Evolutionary conservation across 2,113 vertebrate species (phyloP), one percentile per base, ranked within the genome.

Genomic region (Fulmarus glacialis): DNA sequence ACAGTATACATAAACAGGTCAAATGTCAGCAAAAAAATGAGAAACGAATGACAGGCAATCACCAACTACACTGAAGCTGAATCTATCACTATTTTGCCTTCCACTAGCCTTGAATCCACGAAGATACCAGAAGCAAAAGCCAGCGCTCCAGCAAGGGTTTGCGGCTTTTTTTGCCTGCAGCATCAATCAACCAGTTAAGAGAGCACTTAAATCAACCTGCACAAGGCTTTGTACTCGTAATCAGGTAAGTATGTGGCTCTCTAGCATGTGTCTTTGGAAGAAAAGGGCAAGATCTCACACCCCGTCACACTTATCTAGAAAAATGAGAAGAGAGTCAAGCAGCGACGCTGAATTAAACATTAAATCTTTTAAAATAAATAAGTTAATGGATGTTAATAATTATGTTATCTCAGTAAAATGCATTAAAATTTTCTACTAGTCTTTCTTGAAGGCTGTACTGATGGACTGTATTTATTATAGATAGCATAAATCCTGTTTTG

Each of bases 121-220:
- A 94, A 79, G 60, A 91, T 89, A 88, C 64, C 77, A 96, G 84
- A 91, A 90, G 84, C 81, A 97, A 95, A 91, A 92, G 66, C 58
- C 67, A 92, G 30, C 30, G 42, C 47, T 87, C 32, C 53, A 63
- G 67, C 38, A 77, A 67, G 43, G 36, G 66, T 42, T 48, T 82
- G 73, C 24, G 19, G 6, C 1, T 18, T 42, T 55, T 86, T 45
- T 53, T 55, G 27, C 47, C 60, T 81, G 45, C 64, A 74, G 43
- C 55, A 82, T 83, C 74, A 91, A 97, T 96, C 95, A 87, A 18
- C 94, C 93, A 96, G 72, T 95, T 96, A 96, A 91, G 74, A 95
- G 73, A 85, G 62, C 66, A 96, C 81, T 85, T 93, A 87, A 83
- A 73, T 93, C 86, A 91, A 62, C 56, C 81, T 93, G 78, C 48